Conservation (phyloP, 2,888 invertebrate species). For the Synanthedon andrenaeformis region DNA sequence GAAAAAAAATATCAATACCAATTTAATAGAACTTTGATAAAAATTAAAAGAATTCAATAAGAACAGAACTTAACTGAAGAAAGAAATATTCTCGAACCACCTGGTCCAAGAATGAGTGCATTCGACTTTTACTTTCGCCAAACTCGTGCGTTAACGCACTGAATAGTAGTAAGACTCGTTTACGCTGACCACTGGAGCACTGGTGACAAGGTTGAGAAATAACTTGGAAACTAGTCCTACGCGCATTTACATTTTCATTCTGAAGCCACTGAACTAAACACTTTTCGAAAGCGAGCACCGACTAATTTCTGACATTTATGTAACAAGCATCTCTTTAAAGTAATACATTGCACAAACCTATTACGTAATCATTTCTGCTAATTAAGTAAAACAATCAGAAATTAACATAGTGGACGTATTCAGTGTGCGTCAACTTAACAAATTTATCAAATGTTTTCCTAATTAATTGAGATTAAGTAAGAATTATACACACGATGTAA, state of each 20-base stretch:
- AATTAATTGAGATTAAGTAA: not conserved
- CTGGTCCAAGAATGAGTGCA: slow-evolving; percentile 18
- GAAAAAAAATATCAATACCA: too few relatives aligned
- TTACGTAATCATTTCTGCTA: not conserved
- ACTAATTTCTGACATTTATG: not conserved
- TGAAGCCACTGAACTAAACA: not conserved
- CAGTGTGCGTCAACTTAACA: not conserved
- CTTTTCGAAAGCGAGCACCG: not conserved
- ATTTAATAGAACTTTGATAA: not conserved
- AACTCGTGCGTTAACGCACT: slow-evolving; percentile 37
- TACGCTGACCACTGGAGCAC: slow-evolving; percentile 39
- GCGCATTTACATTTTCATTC: slow-evolving; percentile 13
- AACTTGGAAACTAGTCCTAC: slow-evolving; percentile 31
- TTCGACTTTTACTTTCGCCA: slow-evolving; percentile 59
- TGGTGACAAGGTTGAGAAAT: slow-evolving; percentile 66
- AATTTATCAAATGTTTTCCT: not conserved
- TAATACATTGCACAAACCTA: not conserved
- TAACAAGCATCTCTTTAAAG: not conserved
- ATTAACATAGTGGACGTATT: not conserved
- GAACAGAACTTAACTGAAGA: not conserved
- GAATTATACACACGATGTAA: not conserved
- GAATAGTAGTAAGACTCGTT: slow-evolving; percentile 44
- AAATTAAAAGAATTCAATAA: too few relatives aligned
- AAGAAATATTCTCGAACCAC: not conserved
- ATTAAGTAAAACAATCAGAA: not conserved